phyloP scores from a whole-genome alignment of 2,113 vertebrate species.

The Microcebus lehilahytsara region DNA sequence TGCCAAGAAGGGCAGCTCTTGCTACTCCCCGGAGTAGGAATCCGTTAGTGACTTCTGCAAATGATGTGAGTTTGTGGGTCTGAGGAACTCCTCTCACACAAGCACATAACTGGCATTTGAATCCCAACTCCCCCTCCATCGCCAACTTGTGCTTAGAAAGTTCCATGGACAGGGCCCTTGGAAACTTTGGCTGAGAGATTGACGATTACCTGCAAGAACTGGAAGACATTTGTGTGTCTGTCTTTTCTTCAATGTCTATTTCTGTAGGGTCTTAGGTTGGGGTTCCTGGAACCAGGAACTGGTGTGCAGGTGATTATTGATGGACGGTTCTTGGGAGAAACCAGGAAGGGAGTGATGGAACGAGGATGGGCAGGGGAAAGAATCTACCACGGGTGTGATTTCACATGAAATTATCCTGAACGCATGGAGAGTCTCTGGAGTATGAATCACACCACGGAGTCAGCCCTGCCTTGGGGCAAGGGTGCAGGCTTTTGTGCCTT shows the following conservation, averaged over 20 bases:
- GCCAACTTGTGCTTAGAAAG: background rate
- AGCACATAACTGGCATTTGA: conserved; percentile 43
- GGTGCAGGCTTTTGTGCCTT: rapidly evolving
- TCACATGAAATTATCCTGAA: background rate
- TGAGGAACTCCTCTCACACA: conserved; percentile 29
- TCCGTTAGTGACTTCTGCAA: conserved; percentile 43
- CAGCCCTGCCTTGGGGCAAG: background rate
- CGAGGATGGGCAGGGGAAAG: background rate
- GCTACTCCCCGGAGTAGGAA: conserved; percentile 40
- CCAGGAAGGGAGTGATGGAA: background rate
- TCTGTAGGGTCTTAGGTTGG: background rate
- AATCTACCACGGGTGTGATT: background rate
- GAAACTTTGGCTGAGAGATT: background rate
- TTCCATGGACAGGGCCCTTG: background rate
- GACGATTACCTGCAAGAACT: background rate
- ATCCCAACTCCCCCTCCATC: background rate
- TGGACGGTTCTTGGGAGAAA: background rate
- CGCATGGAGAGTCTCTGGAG: background rate
- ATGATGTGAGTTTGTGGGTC: conserved; percentile 26
- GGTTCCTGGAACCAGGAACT: background rate
- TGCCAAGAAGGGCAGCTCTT: conserved; percentile 56
- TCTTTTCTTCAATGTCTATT: background rate
- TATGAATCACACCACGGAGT: background rate
- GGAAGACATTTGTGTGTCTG: background rate
- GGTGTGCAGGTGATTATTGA: background rate